Evolutionary conservation across 2,888 invertebrate genomes (phyloP).

Genomic region (Erebia epiphron): DNA sequence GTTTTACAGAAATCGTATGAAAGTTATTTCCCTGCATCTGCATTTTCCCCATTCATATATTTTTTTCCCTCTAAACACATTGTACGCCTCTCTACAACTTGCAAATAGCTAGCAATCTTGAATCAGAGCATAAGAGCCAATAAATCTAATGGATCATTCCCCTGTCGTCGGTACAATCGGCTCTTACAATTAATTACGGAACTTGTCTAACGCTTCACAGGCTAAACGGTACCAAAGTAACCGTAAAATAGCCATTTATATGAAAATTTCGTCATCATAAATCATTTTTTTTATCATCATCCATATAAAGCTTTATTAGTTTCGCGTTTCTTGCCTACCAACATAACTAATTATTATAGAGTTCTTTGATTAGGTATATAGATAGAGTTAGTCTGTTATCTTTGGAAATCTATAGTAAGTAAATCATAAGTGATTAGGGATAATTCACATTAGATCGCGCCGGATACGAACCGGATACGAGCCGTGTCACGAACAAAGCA

Average conservation of each 20-base stretch:
- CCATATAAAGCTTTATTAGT: background rate
- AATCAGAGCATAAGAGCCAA: constrained; percentile 44
- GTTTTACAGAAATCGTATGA: background rate
- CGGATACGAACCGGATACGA: no score
- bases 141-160: constrained; percentile 51
- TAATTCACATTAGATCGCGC: no score
- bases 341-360: no score
- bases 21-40: background rate
- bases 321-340: no score
- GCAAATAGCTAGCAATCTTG: constrained; percentile 39
- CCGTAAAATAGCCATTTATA: constrained; percentile 32
- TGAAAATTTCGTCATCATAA: constrained; percentile 23
- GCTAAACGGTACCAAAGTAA: constrained; percentile 39
- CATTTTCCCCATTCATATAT: constrained; percentile 4
- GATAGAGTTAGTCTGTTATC: no score
- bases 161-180: constrained; percentile 48
- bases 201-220: constrained; percentile 44
- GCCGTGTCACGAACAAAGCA: no score
- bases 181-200: constrained; percentile 51
- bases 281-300: constrained; percentile 6
- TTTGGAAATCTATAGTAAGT: no score
- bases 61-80: constrained; percentile 6
- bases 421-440: no score
- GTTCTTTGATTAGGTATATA: no score
- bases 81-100: constrained; percentile 32